Base-by-base conservation (phyloP, 2,797 vertebrate genomes). In the Fistularia tabacaria region DNA sequence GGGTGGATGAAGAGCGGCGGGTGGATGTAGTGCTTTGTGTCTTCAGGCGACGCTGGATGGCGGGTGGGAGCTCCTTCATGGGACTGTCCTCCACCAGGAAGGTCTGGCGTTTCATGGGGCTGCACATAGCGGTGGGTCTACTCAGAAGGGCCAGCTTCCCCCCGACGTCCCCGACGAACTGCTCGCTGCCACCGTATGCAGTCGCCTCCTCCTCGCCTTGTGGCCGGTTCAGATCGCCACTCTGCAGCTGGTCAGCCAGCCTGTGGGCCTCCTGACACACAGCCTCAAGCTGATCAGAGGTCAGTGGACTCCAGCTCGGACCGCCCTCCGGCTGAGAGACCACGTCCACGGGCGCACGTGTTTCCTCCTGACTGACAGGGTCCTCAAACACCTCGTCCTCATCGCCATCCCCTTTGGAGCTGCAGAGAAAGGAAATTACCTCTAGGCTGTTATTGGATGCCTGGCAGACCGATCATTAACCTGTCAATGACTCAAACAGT, bases 341-440 rank as follows among this genome's bases (percentile, higher is more conserved):
- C 12, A 90, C 14, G 6, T 57, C 57, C 11, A 90, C 53, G 7
- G 92, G 92, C 51, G 91, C 54, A 8, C 92, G 91, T 52, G 74
- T 90, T 69, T 95, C 93, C 62, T 81, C 90, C 49, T 92, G 90
- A 10, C 87, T 65, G 6, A 92, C 1, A 0, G 91, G 90, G 42
- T 92, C 94, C 38, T 92, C 3, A 62, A 98, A 98, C 40, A 98
- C 95, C 67, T 98, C 93, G 6, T 91, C 89, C 41, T 93, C 92
- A 8, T 87, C 85, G 15, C 83, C 82, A 13, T 88, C 90, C 51
- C 79, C 94, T 51, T 84, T 90, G 40, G 85, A 91, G 75, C 95
- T 98, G 59, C 5, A 65, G 37, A 56, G 9, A 42, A 9, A 64
- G 7, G 36, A 48, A 12, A 13, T 3, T n/a, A 10, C 9, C 36